Evolutionary conservation across 37 sponge, comb jelly and placozoan species (phyloP), one percentile per base, ranked within the genome.

Genomic region (Ephydatia muelleri): DNA sequence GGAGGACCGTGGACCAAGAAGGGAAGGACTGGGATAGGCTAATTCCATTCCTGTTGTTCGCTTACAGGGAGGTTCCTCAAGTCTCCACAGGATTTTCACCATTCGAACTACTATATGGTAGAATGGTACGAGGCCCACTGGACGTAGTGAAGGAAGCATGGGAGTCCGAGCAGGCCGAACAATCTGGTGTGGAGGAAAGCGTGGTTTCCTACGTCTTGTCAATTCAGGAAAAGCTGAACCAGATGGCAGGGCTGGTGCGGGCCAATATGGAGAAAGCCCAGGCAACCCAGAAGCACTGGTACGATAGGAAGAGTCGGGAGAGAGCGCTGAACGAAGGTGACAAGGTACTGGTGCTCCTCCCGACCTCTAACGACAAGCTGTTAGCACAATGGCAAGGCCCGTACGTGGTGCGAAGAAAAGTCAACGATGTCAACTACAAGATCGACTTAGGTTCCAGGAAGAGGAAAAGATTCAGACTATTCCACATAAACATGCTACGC

Each of bases 11-110:
- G 65, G 38, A 28, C 43, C n/a, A n/a, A n/a, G n/a, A n/a, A n/a
- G n/a, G n/a, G n/a, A n/a, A n/a, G n/a, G n/a, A n/a, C n/a, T n/a
- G 79, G 79, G 79, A 77, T 77, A 13, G 12, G 16, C 39, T 39
- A 16, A n/a, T n/a, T n/a, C n/a, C n/a, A n/a, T n/a, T n/a, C n/a
- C n/a, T n/a, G n/a, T n/a, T n/a, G n/a, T n/a, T n/a, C n/a, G n/a
- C n/a, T n/a, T n/a, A n/a, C n/a, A n/a, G n/a, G n/a, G n/a, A n/a
- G n/a, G n/a, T n/a, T 12, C 79, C 79, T 27, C 79, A 77, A 27
- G 79, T 25, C 13, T 40, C 79, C 16, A 77, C 79, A 49, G 79
- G 79, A n/a, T 77, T 77, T 49, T 77, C 79, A 13, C 79, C 79
- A 19, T 77, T 77, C 57, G 57, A 77, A 27, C 79, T 77, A n/a